These are phyloP conservation scores for Drosophila meridionalis DNA, from an alignment of 2,888 invertebrate genomes.

Conservation along the genomic window DNA sequence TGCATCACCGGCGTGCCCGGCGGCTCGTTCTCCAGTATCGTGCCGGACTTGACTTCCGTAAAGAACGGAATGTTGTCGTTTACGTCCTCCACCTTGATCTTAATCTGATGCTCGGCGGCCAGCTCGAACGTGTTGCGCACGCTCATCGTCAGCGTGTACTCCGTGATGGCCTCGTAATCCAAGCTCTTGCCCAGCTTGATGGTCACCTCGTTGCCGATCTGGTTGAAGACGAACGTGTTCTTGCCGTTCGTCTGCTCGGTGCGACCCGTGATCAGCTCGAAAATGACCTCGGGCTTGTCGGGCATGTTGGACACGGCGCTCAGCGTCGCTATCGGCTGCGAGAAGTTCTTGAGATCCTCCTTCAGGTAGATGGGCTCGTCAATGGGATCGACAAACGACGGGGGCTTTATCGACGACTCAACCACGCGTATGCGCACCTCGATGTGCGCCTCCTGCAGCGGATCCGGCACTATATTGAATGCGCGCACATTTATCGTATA, in stretches of 20 bases:
- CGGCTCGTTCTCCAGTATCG: slow-evolving; percentile 93
- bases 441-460: slow-evolving; percentile 88
- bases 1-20: slow-evolving; percentile 94
- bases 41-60: slow-evolving; percentile 92
- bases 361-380: slow-evolving; percentile 87
- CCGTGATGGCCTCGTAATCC: slow-evolving; percentile 93
- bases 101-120: slow-evolving; percentile 91
- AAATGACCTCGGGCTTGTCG: slow-evolving; percentile 90
- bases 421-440: slow-evolving; percentile 94
- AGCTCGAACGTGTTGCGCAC: slow-evolving; percentile 92
- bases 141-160: slow-evolving; percentile 93
- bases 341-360: slow-evolving; percentile 91
- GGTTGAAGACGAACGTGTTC: slow-evolving; percentile 90
- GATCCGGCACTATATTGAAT: slow-evolving; percentile 83
- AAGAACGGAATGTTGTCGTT: slow-evolving; percentile 96
- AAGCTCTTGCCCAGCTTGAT: slow-evolving; percentile 91
- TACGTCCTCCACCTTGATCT: slow-evolving; percentile 93
- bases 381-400: slow-evolving; percentile 88
- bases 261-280: slow-evolving; percentile 92
- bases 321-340: slow-evolving; percentile 89
- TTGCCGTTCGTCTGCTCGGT: slow-evolving; percentile 94
- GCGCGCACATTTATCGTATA: slow-evolving; percentile 84
- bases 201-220: slow-evolving; percentile 89
- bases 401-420: slow-evolving; percentile 94
- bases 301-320: slow-evolving; percentile 92